Base-by-base conservation (phyloP, 2,113 vertebrate species). In the Xenus cinereus region DNA sequence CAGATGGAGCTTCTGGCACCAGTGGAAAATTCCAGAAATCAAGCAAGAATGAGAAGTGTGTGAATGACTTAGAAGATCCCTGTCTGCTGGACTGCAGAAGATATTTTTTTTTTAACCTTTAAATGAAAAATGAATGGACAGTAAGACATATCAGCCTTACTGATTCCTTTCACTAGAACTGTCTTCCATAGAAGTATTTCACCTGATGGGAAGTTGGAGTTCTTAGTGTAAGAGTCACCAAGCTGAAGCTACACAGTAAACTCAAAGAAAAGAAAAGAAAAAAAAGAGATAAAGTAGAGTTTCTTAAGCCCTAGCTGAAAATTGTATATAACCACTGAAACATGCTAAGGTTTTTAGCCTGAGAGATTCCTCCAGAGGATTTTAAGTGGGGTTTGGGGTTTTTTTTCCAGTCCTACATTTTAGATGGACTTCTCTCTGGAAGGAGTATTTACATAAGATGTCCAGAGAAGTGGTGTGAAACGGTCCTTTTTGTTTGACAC, bases 11-110 rank as follows among this genome's bases (percentile, higher is more conserved):
- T 88, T 98, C 81, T 86, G 91, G 92, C 90, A 95, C 80, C 93
- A 92, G 96, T 98, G 97, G 97, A 98, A 98, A 97, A 97, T 98
- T 98, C 97, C 97, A 98, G 97, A 98, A 97, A 96, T 94, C 73
- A 26, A 97, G 93, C 89, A 95, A 97, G 97, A 96, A 95, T 85
- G 82, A 95, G 89, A 95, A 95, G 93, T 95, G 94, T 96, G 93
- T 89, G 87, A 96, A 94, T 96, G 77, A 91, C 87, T 93, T 95
- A 48, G 68, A 91, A 95, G 92, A 91, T 91, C 26, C 17, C 76
- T 87, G 66, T 87, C 50, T 93, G 87, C 92, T 87, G 84, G 89
- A 16, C 71, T 95, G 92, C 83, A 81, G 71, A 91, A 92, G 82
- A 80, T 62, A 8, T 8, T 28, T 66, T 69, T 84, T 84, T 68